phyloP scores from a whole-genome alignment of 1,140 invertebrate species.

The Heliconius eleuchia region DNA sequence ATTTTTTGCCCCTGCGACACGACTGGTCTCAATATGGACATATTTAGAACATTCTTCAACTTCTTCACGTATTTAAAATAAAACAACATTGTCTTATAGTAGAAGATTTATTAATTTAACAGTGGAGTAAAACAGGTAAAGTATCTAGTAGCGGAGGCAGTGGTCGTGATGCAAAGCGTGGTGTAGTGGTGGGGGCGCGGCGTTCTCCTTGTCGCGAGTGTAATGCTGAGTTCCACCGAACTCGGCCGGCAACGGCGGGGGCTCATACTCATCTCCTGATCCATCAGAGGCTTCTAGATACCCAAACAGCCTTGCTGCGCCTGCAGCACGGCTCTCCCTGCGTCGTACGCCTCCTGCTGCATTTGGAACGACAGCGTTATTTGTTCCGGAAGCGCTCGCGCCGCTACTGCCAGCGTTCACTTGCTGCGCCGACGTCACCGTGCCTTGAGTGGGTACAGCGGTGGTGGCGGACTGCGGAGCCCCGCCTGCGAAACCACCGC shows the following conservation, averaged over 20 bases:
- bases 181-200: constrained; percentile 68
- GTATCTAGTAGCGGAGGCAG: constrained; percentile 68
- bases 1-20: too few relatives aligned
- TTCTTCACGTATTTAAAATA: not conserved
- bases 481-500: constrained; percentile 35
- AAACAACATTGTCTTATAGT: constrained; percentile 1
- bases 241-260: constrained; percentile 51
- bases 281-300: constrained; percentile 84
- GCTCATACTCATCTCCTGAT: constrained; percentile 79
- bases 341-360: constrained; percentile 46
- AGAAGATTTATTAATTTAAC: constrained; percentile 3
- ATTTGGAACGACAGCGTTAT: constrained; percentile 22
- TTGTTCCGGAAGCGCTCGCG: constrained; percentile 31
- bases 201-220: constrained; percentile 79
- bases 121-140: constrained; percentile 13
- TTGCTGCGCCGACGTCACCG: constrained; percentile 23
- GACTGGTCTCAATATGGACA: too few relatives aligned
- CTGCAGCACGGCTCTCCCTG: constrained; percentile 76
- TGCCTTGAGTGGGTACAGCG: constrained; percentile 26
- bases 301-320: constrained; percentile 82
- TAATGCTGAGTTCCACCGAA: constrained; percentile 53
- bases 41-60: too few relatives aligned
- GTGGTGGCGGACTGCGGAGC: constrained; percentile 29
- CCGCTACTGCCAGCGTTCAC: constrained; percentile 38
- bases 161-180: constrained; percentile 69